Evolutionary conservation across 2,113 vertebrate genomes (phyloP), one percentile per base, ranked within the genome.

Genomic region (Pitta sordida): DNA sequence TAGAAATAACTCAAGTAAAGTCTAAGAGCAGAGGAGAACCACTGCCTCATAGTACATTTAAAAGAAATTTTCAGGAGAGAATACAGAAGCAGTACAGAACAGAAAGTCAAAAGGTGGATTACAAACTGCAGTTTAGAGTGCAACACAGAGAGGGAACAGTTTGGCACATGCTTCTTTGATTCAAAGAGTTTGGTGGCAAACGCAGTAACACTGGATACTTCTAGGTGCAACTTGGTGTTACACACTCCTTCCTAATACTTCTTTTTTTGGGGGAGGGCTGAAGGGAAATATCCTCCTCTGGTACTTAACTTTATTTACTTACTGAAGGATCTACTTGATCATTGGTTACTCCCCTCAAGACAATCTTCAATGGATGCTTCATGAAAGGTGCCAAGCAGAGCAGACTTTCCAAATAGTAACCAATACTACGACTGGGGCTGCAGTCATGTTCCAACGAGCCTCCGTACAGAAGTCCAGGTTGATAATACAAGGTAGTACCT

Each of bases 301-400:
- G 14, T 36, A 68, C 19, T 51, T 74, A 26, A 24, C 55, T 7
- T 83, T 82, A 29, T 52, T 32, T 90, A 97, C 98, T 98, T 95
- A 99, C 99, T 0, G 99, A 99, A 46, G 99, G 99, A 95, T 99
- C 99, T 14, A 91, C 91, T 58, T 98, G 98, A 96, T 99, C 98
- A 52, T 99, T 99, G 87, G 99, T 99, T 82, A 99, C 98, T 51
- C 99, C 99, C 52, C 97, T 98, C 44, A 99, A 97, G 15, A 98
- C 97, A 62, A 98, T 98, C 96, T 96, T 98, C 81, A 99, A 48
- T 0, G 99, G 92, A 34, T 95, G 98, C 91, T 99, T 99, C 99
- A 99, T 99, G 94, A 99, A 99, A 2, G 99, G 99, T 20, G 99
- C 99, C 83, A 99, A 86, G 97, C 99, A 99, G 63, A 99, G 98